Percentiles rank a stretch among this genome's conserved stretches.
These are phyloP conservation scores for Phyto melanocephala DNA, from an alignment of 2,888 invertebrate genomes.

Conservation along the genomic window DNA sequence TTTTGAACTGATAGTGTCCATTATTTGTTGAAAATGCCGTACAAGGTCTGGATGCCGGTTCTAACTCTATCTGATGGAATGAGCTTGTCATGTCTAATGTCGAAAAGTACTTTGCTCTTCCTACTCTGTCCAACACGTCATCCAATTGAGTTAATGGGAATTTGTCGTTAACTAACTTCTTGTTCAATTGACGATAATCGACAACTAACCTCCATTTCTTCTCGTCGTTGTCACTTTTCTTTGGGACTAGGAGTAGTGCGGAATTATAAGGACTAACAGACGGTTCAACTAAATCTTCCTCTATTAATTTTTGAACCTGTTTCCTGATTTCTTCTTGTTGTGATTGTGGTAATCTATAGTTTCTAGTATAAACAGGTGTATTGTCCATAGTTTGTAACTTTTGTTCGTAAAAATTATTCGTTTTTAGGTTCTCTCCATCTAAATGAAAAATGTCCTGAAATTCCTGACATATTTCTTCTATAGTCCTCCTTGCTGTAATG, in stretches of 20 bases:
- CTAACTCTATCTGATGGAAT: not conserved
- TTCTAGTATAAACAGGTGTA: not conserved
- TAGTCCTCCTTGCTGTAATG: not conserved
- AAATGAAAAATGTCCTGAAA: not conserved
- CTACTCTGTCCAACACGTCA: conserved; percentile 6
- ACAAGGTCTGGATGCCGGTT: not conserved
- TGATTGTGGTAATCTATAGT: not conserved
- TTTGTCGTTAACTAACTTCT: conserved; percentile 1
- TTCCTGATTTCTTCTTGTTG: not conserved
- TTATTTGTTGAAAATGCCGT: not conserved
- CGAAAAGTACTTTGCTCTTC: not conserved
- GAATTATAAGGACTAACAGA: conserved; percentile 7
- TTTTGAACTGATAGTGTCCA: not conserved
- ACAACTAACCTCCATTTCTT: conserved; percentile 1
- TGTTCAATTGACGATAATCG: not conserved
- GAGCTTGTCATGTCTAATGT: conserved; percentile 12
- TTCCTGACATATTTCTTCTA: not conserved
- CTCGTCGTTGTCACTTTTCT: not conserved
- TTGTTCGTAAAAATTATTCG: no score
- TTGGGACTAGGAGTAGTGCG: not conserved
- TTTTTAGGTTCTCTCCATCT: not conserved
- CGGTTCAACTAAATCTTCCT: not conserved
- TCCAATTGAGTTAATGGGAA: not conserved
- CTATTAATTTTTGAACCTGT: not conserved
- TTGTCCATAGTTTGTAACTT: not conserved